phyloP scores from a whole-genome alignment of 1,140 invertebrate genomes.

The Drosophila mayri region DNA sequence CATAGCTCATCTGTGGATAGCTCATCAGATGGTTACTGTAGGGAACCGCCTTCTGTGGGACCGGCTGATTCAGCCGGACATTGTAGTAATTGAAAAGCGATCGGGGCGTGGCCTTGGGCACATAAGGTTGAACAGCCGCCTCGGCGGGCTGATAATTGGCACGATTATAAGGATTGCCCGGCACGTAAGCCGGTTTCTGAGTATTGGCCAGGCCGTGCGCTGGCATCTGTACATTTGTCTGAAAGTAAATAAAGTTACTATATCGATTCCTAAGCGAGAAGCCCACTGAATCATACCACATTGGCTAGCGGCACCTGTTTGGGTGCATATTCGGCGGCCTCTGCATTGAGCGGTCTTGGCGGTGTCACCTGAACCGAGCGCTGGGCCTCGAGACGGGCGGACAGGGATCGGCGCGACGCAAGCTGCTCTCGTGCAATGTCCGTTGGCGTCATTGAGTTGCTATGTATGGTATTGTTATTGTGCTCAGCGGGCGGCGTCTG shows the following conservation, averaged over 20 bases:
- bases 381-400: slow-evolving; percentile 71
- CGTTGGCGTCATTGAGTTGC: slow-evolving; percentile 53
- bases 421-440: slow-evolving; percentile 70
- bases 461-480: slow-evolving; percentile 57
- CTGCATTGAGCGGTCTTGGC: slow-evolving; percentile 36
- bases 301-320: slow-evolving; percentile 54
- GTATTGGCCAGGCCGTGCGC: slow-evolving; percentile 50
- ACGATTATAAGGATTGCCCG: slow-evolving; percentile 57
- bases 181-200: slow-evolving; percentile 39
- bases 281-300: slow-evolving; percentile 43
- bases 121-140: slow-evolving; percentile 47
- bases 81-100: slow-evolving; percentile 66
- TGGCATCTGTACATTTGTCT: slow-evolving; percentile 61
- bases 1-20: slow-evolving; percentile 29
- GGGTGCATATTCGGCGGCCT: slow-evolving; percentile 25
- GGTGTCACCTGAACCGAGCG: slow-evolving; percentile 39
- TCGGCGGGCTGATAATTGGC: slow-evolving; percentile 48
- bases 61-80: slow-evolving; percentile 65
- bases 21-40: slow-evolving; percentile 17
- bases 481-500: slow-evolving; percentile 45
- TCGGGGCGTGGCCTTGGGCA: slow-evolving; percentile 56
- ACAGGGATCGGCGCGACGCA: slow-evolving; percentile 56
- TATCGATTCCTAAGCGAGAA: neutral
- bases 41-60: slow-evolving; percentile 2
- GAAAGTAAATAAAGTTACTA: slow-evolving; percentile 11